Percentiles rank a stretch among this genome's conserved stretches.
These are phyloP conservation scores for Spilarctia lutea DNA, from an alignment of 2,888 invertebrate species.

Conservation along the genomic window DNA sequence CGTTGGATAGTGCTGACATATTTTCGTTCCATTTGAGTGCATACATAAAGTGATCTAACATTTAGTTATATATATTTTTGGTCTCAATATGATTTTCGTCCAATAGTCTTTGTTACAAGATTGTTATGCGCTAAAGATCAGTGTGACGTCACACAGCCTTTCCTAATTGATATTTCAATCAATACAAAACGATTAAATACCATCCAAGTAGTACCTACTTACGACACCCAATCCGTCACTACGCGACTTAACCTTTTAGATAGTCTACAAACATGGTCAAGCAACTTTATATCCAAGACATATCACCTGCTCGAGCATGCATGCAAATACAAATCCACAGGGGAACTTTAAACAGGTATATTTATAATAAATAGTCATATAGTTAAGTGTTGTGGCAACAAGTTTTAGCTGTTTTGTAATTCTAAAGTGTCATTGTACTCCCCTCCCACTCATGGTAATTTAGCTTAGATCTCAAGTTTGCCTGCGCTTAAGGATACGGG, in stretches of 20 bases:
- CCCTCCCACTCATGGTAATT: neutral
- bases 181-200: neutral
- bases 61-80: neutral
- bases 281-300: neutral
- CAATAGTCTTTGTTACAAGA: too few species aligned
- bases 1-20: neutral
- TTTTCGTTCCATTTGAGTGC: neutral
- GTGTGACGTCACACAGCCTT: neutral
- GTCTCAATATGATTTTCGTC: too few species aligned
- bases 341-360: neutral
- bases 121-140: neutral
- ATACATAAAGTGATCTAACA: neutral
- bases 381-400: neutral
- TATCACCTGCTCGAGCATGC: neutral
- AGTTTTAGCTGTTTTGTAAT: neutral
- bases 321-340: neutral
- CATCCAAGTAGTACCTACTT: neutral
- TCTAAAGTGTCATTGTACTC: slow-evolving; percentile 1
- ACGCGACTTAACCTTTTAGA: too few species aligned
- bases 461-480: neutral
- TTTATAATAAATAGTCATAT: neutral
- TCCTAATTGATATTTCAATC: neutral
- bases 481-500: neutral
- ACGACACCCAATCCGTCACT: too few species aligned
- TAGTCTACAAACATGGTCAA: neutral